These are phyloP conservation scores for Lepilemur septentrionalis DNA, from an alignment of 2,797 vertebrate genomes.

Conservation along the genomic window DNA sequence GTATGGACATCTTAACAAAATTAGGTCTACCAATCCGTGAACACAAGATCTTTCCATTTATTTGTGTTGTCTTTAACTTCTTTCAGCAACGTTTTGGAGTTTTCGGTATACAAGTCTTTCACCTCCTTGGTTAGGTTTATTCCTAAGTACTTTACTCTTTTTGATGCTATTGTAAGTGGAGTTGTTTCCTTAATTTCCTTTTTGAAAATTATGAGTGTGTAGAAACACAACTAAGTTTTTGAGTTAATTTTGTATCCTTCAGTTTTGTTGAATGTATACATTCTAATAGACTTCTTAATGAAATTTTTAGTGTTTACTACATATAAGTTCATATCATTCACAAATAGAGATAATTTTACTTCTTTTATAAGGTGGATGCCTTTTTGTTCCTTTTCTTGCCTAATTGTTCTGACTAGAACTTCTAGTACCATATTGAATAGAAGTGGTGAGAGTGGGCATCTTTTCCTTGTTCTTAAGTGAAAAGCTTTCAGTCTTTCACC, in stretches of 20 bases:
- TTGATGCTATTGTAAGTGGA: background rate
- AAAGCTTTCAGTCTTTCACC: background rate
- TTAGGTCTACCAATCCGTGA: background rate
- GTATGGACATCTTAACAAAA: background rate
- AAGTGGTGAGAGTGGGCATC: background rate
- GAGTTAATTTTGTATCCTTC: background rate
- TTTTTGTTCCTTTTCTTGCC: background rate
- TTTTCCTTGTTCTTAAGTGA: background rate
- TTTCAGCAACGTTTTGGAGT: background rate
- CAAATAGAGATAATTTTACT: background rate
- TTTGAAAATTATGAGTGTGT: background rate
- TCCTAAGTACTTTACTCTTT: background rate
- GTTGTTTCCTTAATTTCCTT: background rate
- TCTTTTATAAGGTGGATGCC: background rate
- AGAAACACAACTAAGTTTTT: background rate
- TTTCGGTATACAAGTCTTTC: background rate
- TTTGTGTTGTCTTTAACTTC: background rate
- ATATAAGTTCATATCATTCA: background rate
- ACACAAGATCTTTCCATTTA: background rate
- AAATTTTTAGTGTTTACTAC: background rate
- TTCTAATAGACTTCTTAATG: background rate
- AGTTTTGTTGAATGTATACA: background rate
- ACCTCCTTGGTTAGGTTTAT: background rate
- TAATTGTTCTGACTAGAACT: background rate
- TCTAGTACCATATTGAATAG: background rate